Percentiles rank a stretch among this genome's conserved stretches.
phyloP scores from a whole-genome alignment of 1,140 invertebrate genomes.

The Drosophila ficusphila region DNA sequence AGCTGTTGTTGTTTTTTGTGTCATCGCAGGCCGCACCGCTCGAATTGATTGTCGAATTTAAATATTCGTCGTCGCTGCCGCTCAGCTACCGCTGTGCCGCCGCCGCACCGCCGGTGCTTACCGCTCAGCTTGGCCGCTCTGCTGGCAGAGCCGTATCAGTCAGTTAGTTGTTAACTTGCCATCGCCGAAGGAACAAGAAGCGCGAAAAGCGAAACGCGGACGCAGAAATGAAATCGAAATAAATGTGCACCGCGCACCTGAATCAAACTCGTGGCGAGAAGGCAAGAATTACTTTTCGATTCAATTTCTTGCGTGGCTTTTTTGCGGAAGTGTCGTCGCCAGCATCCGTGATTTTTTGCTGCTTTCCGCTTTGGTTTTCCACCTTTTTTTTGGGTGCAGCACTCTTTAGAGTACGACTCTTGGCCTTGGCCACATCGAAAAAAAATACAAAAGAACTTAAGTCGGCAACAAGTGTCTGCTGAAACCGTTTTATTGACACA shows the following conservation, averaged over 20 bases:
- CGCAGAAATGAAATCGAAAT: conserved; percentile 24
- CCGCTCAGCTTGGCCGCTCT: not conserved
- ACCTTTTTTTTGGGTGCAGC: conserved; percentile 17
- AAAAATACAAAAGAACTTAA: conserved; percentile 3
- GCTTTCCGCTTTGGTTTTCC: not conserved
- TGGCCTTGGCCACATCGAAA: conserved; percentile 10
- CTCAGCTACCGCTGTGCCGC: conserved; percentile 4
- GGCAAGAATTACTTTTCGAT: conserved; percentile 63
- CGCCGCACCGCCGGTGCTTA: not conserved
- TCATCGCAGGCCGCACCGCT: conserved; percentile 67
- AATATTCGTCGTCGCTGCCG: conserved; percentile 60
- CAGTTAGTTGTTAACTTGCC: conserved; percentile 80
- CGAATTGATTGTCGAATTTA: conserved; percentile 80
- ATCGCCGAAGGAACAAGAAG: conserved; percentile 50
- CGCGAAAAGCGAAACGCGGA: conserved; percentile 32
- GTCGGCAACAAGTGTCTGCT: conserved; percentile 33
- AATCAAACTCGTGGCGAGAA: conserved; percentile 27
- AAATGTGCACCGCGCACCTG: conserved; percentile 34
- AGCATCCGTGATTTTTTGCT: conserved; percentile 19
- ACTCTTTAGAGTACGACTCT: conserved; percentile 17
- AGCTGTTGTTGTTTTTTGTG: conserved; percentile 69
- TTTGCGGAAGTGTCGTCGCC: conserved; percentile 26
- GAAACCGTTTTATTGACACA: conserved; percentile 57
- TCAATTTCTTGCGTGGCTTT: conserved; percentile 51
- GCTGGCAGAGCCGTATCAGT: conserved; percentile 61